Evolutionary conservation across 2,888 invertebrate genomes (phyloP).

Genomic region (Hirtodrosophila alboralis): DNA sequence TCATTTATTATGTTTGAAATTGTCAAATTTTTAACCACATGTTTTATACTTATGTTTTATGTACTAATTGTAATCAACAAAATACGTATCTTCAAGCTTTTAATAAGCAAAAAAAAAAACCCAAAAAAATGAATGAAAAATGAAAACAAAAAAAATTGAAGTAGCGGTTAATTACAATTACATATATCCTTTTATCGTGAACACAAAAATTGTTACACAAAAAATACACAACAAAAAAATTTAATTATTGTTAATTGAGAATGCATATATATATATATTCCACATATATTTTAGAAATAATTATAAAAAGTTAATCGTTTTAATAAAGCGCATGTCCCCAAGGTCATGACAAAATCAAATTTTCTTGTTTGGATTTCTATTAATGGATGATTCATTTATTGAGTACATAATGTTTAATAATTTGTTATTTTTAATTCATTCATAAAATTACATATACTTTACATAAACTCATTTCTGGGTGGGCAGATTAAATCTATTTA

Average conservation of each 20-base stretch:
- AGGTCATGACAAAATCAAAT: conserved; percentile 54
- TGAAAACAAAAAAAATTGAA: too few relatives aligned
- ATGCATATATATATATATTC: conserved; percentile 46
- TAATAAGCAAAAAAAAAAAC: conserved; percentile 3
- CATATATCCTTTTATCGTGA: conserved; percentile 32
- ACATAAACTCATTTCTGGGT: too few relatives aligned
- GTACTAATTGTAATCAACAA: conserved; percentile 51
- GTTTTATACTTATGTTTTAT: conserved; percentile 55
- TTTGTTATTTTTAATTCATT: too few relatives aligned
- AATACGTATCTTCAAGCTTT: conserved; percentile 18
- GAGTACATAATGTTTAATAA: too few relatives aligned
- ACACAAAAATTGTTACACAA: conserved; percentile 57
- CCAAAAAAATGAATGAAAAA: too few relatives aligned
- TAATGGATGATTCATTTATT: background rate
- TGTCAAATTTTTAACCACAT: conserved; percentile 45
- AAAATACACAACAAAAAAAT: conserved; percentile 37
- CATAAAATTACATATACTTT: too few relatives aligned
- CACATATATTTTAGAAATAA: conserved; percentile 41
- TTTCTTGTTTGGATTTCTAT: conserved; percentile 2
- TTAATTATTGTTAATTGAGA: conserved; percentile 47
- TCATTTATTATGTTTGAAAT: conserved; percentile 61
- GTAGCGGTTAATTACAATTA: conserved; percentile 33
- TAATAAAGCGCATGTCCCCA: conserved; percentile 57
- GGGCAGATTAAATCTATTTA: too few relatives aligned
- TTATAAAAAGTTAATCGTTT: conserved; percentile 41